These are phyloP conservation scores for Lutjanus erythropterus DNA, from an alignment of 2,113 vertebrate genomes.

Conservation along the genomic window DNA sequence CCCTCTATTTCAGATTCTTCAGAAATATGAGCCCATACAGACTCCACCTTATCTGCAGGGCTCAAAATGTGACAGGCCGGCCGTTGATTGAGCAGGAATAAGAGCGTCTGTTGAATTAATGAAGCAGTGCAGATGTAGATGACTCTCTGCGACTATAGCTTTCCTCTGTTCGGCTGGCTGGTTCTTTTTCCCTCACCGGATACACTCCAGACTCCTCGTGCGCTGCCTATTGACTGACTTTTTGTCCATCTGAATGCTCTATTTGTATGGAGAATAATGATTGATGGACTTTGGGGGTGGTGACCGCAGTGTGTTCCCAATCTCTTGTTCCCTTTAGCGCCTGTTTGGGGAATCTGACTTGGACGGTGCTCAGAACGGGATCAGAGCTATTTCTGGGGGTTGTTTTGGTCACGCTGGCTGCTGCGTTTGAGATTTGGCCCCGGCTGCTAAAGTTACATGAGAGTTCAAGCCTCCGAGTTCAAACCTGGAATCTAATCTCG, in stretches of 20 bases:
- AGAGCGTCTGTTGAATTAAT: slow-evolving; percentile 77
- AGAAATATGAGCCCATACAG: slow-evolving; percentile 40
- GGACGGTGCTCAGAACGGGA: slow-evolving; percentile 67
- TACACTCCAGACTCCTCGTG: slow-evolving; percentile 80
- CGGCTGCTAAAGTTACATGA: slow-evolving; percentile 68
- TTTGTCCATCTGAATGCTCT: slow-evolving; percentile 80
- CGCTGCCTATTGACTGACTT: slow-evolving; percentile 80
- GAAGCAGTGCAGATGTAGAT: slow-evolving; percentile 73
- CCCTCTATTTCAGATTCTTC: slow-evolving; percentile 27
- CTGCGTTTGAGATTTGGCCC: slow-evolving; percentile 51
- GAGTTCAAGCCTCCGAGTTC: slow-evolving; percentile 54
- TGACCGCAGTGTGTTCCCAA: slow-evolving; percentile 59
- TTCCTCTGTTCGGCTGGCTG: slow-evolving; percentile 74
- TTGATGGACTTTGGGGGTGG: slow-evolving; percentile 78
- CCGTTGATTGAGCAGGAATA: slow-evolving; percentile 65
- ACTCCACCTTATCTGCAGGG: slow-evolving; percentile 41
- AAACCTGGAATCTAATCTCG: slow-evolving; percentile 68
- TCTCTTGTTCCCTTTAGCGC: slow-evolving; percentile 68
- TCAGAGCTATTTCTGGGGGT: slow-evolving; percentile 74
- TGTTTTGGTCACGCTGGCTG: slow-evolving; percentile 73
- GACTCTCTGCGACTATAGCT: slow-evolving; percentile 65
- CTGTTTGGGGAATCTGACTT: slow-evolving; percentile 71
- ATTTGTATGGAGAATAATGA: slow-evolving; percentile 81
- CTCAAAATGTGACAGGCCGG: slow-evolving; percentile 57
- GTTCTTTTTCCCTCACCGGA: slow-evolving; percentile 73